phyloP scores from a whole-genome alignment of 2,797 vertebrate genomes.

The Acanthurus tractus region DNA sequence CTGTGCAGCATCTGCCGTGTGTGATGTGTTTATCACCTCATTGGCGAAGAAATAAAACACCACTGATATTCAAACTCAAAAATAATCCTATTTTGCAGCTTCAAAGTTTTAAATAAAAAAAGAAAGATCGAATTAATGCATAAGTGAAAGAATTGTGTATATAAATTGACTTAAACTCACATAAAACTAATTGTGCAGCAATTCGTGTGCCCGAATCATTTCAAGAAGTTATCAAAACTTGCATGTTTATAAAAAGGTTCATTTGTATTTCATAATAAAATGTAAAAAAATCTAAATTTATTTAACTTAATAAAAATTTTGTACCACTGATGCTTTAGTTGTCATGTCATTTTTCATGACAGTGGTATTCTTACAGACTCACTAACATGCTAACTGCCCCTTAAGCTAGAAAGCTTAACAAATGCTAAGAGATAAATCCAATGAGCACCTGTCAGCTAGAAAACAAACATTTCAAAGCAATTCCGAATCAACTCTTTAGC shows the following conservation, averaged over 20 bases:
- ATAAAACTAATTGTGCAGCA: no score
- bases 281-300: neutral
- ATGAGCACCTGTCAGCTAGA: neutral
- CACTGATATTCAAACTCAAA: neutral
- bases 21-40: constrained; percentile 18
- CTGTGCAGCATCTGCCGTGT: constrained; percentile 5
- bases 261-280: neutral
- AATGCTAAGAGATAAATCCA: neutral
- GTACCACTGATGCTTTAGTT: neutral
- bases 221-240: neutral
- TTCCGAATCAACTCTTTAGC: no score
- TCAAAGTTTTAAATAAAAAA: neutral
- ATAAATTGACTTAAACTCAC: no score
- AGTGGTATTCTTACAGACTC: no score
- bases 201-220: neutral
- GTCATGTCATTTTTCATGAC: neutral
- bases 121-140: no score
- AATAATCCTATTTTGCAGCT: neutral
- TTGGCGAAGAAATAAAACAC: neutral
- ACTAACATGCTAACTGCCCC: neutral
- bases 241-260: neutral
- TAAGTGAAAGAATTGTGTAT: no score
- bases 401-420: neutral
- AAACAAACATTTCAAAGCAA: neutral
- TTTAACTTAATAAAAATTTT: neutral